phyloP scores from a whole-genome alignment of 2,113 vertebrate genomes.

The Vulpes lagopus region DNA sequence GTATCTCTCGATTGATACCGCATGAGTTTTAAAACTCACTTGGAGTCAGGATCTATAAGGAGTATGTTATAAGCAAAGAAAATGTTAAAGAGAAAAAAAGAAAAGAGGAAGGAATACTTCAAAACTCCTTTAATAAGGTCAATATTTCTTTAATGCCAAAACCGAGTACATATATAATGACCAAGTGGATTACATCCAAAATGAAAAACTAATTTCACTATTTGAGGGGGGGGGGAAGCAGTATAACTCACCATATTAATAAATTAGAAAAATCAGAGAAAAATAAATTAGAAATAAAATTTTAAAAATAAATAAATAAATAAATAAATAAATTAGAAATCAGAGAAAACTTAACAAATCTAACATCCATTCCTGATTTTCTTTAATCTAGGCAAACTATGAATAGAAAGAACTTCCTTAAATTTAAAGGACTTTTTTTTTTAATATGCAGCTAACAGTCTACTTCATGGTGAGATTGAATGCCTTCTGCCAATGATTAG shows the following conservation, averaged over 20 bases:
- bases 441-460: not conserved
- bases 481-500: not conserved
- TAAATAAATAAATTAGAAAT: too few relatives aligned
- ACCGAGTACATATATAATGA: not conserved
- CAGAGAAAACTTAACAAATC: not conserved
- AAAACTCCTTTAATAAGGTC: slow-evolving; percentile 1
- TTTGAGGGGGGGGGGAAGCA: not conserved
- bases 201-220: not conserved
- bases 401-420: not conserved
- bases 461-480: not conserved
- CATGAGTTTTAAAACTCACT: not conserved
- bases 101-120: not conserved
- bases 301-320: too few relatives aligned
- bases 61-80: not conserved
- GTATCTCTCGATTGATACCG: not conserved
- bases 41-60: not conserved
- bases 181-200: not conserved
- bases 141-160: not conserved
- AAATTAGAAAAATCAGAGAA: not conserved
- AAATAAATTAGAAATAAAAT: not conserved
- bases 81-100: slow-evolving; percentile 3
- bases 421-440: not conserved
- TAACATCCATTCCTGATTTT: not conserved
- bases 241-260: not conserved
- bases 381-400: not conserved